Evolutionary conservation across 2,113 vertebrate species (phyloP).

Genomic region (Vulpes lagopus): DNA sequence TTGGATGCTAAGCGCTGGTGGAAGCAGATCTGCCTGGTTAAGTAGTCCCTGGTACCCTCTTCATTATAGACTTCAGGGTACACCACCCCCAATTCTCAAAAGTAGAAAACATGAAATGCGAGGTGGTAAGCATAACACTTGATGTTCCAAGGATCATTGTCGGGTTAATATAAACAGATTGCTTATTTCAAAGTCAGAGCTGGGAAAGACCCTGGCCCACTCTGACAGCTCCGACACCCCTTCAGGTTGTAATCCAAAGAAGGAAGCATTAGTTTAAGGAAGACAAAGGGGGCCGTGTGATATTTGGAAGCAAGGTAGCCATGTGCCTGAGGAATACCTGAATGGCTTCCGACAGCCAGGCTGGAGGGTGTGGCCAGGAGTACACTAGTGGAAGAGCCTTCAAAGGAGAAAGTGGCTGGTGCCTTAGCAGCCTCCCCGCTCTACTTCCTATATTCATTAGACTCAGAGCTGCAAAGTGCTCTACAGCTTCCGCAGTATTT

Average conservation of each 20-base stretch:
- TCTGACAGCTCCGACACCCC: background rate
- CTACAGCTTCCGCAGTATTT: background rate
- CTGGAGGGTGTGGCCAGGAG: background rate
- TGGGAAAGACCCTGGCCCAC: background rate
- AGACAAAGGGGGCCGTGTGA: background rate
- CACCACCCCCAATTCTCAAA: background rate
- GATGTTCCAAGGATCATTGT: background rate
- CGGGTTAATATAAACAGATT: background rate
- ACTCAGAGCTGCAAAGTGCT: background rate
- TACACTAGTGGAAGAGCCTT: background rate
- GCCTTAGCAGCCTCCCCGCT: background rate
- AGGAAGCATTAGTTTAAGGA: background rate
- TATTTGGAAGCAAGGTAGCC: background rate
- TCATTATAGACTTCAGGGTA: background rate
- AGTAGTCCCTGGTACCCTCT: background rate
- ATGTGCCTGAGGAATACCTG: background rate
- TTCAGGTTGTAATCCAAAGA: background rate
- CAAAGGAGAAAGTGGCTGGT: background rate
- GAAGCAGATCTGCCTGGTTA: background rate
- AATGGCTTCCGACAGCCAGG: background rate
- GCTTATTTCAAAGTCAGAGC: background rate
- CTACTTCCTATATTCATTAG: background rate
- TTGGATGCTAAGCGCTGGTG: background rate
- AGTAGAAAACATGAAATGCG: background rate
- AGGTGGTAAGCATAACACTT: background rate